Evolutionary conservation across 2,113 vertebrate species (phyloP), one percentile per base, ranked within the genome.

Genomic region (Paedocypris sp.): DNA sequence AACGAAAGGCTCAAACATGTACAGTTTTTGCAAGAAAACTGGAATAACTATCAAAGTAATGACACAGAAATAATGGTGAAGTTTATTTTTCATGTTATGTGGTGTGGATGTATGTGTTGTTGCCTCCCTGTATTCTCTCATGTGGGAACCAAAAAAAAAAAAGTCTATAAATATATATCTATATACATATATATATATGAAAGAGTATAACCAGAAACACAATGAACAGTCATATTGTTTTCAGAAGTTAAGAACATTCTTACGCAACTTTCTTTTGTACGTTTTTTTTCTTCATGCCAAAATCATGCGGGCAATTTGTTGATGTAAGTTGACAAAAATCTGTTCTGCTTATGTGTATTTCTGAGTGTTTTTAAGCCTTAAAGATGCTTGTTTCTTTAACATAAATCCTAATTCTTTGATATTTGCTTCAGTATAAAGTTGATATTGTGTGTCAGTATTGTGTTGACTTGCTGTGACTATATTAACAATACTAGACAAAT

Each of bases 221-320:
- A 73, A 73, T 81, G 74, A 74, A 71, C 82, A 86, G 84, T 89
- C 87, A 86, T 70, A 85, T 83, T 87, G 85, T 91, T 85, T 87
- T 84, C 84, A 88, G 81, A 88, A 51, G 91, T 85, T 86, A 85
- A 92, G 85, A 88, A 82, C 87, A 93, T 92, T 97, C 88, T 98
- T 92, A 97, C 89, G 90, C 91, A 92, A 91, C 89, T 89, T 94
- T 94, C 87, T 93, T 97, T 94, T 97, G 84, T 95, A 93, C 91
- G 93, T 89, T 91, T 89, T 91, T n/a, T 93, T 93, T 83, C 78
- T 92, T 91, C 92, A 93, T 94, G 95, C 92, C 92, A 97, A 95
- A 97, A 96, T 92, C 93, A 93, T 92, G 93, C 87, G 91, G 92
- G 91, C 91, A 95, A 97, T 92, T 91, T 97, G 88, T 91, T 93